Base-by-base conservation (phyloP, 2,797 vertebrate genomes). In the Octomys mimax region DNA sequence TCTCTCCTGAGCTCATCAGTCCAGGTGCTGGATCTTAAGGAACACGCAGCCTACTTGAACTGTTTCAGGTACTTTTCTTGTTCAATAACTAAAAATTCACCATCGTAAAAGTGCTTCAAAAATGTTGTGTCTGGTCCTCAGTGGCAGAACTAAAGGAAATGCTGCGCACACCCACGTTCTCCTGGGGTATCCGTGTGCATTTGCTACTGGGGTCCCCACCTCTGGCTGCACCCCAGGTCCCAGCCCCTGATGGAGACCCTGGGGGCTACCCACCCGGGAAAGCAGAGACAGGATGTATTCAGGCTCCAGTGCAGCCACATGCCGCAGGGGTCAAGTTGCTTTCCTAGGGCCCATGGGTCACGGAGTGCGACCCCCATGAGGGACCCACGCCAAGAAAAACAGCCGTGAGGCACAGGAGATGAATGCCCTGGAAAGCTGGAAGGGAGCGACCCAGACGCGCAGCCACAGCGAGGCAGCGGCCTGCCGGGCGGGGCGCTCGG, bases 121-220 rank as follows among this genome's bases (percentile, higher is more conserved):
- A n/a, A 24, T 31, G 8, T 42, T 87, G 28, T 14, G 21, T 31
- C n/a, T n/a, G 42, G 26, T n/a, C 13, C 13, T 94, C 61, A 39
- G 9, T 73, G 14, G 85, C 31, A 36, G 79, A 62, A 13, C n/a
- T 52, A 28, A 86, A 31, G 33, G 5, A 73, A 86, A 18, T 82
- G 33, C 87, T 78, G 85, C 26, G 6, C 2, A 28, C 39, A 10
- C 22, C 22, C 2, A 33, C 31, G n/a, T 49, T 83, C 16, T 7
- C 5, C 9, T n/a, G 1, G 1, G 6, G 91, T 21, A 3, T 73
- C 57, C 46, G 1, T 3, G 2, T 31, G 36, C 4, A 71, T 16
- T 54, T 87, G 19, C 59, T 39, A 24, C 78, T 91, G 11, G 42
- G 82, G 61, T 9, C 13, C 33, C 85, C 3, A n/a, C 19, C 9